Evolutionary conservation across 92 coral and sea anemone species (phyloP).

Genomic region (Parazoanthus swiftii): DNA sequence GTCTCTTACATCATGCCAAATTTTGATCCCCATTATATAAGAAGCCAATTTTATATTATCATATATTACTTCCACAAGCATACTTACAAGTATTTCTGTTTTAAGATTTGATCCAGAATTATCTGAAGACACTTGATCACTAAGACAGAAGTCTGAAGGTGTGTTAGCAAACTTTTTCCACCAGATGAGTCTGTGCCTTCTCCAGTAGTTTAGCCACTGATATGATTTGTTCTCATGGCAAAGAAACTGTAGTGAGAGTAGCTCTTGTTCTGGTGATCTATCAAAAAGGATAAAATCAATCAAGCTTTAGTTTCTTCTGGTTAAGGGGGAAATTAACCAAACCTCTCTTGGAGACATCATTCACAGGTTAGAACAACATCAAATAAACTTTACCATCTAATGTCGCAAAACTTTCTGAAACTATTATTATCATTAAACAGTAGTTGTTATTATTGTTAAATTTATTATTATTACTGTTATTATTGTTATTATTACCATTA

Average conservation of each 20-base stretch:
- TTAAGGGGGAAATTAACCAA: neutral
- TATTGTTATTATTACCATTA: too few relatives aligned
- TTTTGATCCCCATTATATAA: neutral
- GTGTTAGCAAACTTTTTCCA: constrained; percentile 93
- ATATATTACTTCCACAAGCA: neutral
- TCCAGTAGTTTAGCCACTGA: constrained; percentile 94
- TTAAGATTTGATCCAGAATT: constrained; percentile 21
- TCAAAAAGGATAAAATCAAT: neutral
- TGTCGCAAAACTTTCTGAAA: too few relatives aligned
- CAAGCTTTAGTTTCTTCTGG: neutral
- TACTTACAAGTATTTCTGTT: constrained; percentile 53
- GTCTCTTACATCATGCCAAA: constrained; percentile 1
- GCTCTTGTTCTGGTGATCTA: constrained; percentile 74
- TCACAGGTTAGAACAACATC: too few relatives aligned
- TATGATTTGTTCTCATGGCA: constrained; percentile 70
- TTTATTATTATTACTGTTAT: too few relatives aligned
- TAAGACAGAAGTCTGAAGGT: constrained; percentile 69
- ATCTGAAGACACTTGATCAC: constrained; percentile 50
- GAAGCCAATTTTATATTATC: neutral
- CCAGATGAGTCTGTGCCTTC: constrained; percentile 87
- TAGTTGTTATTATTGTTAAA: too few relatives aligned
- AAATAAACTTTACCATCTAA: too few relatives aligned
- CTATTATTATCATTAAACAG: too few relatives aligned
- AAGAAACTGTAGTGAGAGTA: constrained; percentile 64
- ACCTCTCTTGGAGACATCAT: too few relatives aligned